Evolutionary conservation across 2,888 invertebrate species (phyloP).

Genomic region (Cryptocephalus primarius): DNA sequence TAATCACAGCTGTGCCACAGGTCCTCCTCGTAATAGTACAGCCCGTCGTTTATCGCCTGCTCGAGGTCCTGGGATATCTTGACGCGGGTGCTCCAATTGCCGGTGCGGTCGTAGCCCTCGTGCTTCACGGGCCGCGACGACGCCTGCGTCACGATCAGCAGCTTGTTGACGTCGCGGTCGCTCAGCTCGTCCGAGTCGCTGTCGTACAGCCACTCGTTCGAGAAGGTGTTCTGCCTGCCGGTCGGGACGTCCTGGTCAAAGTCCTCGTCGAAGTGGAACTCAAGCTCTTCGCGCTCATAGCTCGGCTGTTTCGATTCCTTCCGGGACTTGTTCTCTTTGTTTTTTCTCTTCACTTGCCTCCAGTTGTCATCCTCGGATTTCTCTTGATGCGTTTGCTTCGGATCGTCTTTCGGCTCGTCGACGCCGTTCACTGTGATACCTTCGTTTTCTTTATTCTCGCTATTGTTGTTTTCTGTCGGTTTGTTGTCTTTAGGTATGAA

Average conservation of each 20-base stretch:
- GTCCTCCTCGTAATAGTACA: slow-evolving; percentile 92
- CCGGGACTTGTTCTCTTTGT: slow-evolving; percentile 30
- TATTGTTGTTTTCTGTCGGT: neutral
- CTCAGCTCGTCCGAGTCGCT: slow-evolving; percentile 83
- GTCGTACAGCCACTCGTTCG: slow-evolving; percentile 64
- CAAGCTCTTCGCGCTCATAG: slow-evolving; percentile 64
- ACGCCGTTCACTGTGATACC: slow-evolving; percentile 7
- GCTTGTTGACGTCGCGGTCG: slow-evolving; percentile 84
- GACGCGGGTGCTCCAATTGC: slow-evolving; percentile 78
- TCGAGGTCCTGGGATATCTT: slow-evolving; percentile 93
- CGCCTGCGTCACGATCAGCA: slow-evolving; percentile 86
- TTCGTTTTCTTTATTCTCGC: slow-evolving; percentile 13
- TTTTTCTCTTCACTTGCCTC: slow-evolving; percentile 44
- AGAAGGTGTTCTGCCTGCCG: slow-evolving; percentile 72
- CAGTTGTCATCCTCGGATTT: slow-evolving; percentile 35
- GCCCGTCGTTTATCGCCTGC: slow-evolving; percentile 93
- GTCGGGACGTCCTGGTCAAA: slow-evolving; percentile 62
- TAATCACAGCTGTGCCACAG: slow-evolving; percentile 56
- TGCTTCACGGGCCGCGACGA: slow-evolving; percentile 59
- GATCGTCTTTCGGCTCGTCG: neutral
- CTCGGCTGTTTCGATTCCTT: slow-evolving; percentile 22
- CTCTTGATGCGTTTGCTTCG: slow-evolving; percentile 5
- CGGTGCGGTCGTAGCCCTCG: slow-evolving; percentile 82
- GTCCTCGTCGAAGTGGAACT: slow-evolving; percentile 97
- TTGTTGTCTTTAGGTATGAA: slow-evolving; percentile 50